Evolutionary conservation across 2,797 vertebrate genomes (phyloP).

Genomic region (Liasis olivaceus): DNA sequence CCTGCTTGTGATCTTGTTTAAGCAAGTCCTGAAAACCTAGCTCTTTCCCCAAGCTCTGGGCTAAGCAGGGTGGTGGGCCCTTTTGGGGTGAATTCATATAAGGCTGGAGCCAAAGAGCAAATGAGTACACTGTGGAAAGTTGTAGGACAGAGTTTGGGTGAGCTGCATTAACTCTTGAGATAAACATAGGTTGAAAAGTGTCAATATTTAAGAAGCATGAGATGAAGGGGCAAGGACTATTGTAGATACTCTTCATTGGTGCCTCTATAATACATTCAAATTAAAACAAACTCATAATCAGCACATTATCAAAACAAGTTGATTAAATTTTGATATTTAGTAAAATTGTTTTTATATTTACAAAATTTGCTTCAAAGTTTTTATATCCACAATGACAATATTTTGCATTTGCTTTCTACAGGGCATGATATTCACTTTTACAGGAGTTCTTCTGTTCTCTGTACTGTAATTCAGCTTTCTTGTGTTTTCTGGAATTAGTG

Average conservation of each 20-base stretch:
- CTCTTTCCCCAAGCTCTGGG: no score
- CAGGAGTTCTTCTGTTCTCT: background rate
- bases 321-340: background rate
- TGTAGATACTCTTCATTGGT: background rate
- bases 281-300: background rate
- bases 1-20: no score
- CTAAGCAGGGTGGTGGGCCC: no score
- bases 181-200: background rate
- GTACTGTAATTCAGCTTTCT: slow-evolving; percentile 42
- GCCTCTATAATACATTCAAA: background rate
- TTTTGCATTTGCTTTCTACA: background rate
- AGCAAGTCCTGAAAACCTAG: no score
- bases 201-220: background rate
- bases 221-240: background rate
- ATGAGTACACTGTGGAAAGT: background rate
- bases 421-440: background rate
- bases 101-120: background rate
- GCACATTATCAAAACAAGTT: background rate
- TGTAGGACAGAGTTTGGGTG: background rate
- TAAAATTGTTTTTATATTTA: background rate
- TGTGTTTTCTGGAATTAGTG: slow-evolving; percentile 57
- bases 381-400: background rate
- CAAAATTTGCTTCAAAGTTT: slow-evolving; percentile 13
- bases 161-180: no score
- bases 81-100: background rate